Conservation (phyloP, 2,113 vertebrate genomes). For the Cebidichthys violaceus region DNA sequence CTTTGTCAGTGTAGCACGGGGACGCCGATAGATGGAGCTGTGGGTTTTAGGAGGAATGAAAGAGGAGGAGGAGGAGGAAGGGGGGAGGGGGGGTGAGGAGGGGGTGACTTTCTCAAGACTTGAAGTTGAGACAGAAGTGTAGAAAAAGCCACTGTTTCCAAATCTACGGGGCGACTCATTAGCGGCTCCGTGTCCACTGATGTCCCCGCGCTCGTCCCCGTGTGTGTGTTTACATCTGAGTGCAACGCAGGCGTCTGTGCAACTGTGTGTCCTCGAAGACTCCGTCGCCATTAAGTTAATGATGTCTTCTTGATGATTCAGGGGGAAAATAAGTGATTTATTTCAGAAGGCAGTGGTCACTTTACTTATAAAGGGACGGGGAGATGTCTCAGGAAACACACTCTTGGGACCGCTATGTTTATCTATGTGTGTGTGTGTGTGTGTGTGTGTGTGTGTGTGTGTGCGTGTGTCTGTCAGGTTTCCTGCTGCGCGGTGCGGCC, state of each 20-base stretch:
- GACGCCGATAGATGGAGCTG: conserved; percentile 80
- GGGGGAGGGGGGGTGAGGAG: not conserved
- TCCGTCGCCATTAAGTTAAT: conserved; percentile 73
- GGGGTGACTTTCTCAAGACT: conserved; percentile 68
- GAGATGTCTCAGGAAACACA: conserved; percentile 54
- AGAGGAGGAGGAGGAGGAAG: conserved; percentile 13
- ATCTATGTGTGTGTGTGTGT: not conserved
- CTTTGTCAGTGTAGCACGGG: conserved; percentile 9
- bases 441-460: not conserved
- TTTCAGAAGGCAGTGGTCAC: conserved; percentile 69
- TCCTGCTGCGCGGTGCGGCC: conserved; percentile 86
- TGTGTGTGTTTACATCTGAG: conserved; percentile 60
- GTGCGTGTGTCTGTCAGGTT: conserved; percentile 81
- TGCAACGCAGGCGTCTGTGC: conserved; percentile 57
- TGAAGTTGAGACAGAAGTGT: conserved; percentile 76
- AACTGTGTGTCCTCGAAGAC: conserved; percentile 59
- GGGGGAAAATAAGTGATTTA: conserved; percentile 65
- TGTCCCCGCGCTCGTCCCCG: conserved; percentile 38
- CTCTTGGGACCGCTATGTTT: conserved; percentile 49
- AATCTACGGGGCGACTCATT: conserved; percentile 76
- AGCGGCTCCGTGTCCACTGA: conserved; percentile 58
- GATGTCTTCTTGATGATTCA: conserved; percentile 78
- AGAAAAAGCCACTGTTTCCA: conserved; percentile 65
- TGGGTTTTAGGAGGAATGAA: conserved; percentile 74
- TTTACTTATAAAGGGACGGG: conserved; percentile 60